Base-by-base conservation (phyloP, 1,140 invertebrate species). In the Phocides pigmalion region DNA sequence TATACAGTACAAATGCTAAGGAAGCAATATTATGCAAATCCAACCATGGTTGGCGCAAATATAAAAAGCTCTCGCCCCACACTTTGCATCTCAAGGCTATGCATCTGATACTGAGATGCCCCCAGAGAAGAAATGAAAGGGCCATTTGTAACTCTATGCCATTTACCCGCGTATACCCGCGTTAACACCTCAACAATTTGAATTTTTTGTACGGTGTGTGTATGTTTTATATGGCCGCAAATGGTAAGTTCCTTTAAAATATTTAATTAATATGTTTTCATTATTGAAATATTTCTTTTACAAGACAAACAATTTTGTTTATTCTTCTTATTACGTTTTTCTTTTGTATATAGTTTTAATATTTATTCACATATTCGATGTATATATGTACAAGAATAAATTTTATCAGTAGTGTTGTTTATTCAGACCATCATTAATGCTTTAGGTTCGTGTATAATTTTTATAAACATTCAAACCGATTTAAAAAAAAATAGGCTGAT, bases 71-170 rank as follows among this genome's bases (percentile, higher is more conserved):
- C 85, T 82, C 77, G 72, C 76, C 79, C 81, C 81, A 72, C 81
- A 88, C 87, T 89, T 90, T 89, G 87, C 84, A 90, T 89, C 83
- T 84, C 84, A 89, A 89, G 87, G 88, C 81, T 79, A 70, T 88
- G 86, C 86, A 90, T 81, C 80, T 81, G 86, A 85, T 89, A 85
- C 86, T 47, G 74, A 71, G 79, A 89, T 86, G 79, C 84, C 83
- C 81, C 82, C 64, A 72, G 79, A 87, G 76, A 87, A 90, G 84
- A 89, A 89, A 82, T 83, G 76, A 82, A 87, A 86, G 82, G 72
- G 78, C 69, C 71, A 87, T 87, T 90, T 87, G 86, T 84, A 88
- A 88, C 87, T 87, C 83, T 81, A 83, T 81, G 82, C 81, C 81
- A 75, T 90, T 84, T 81, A 80, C 74, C 72, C 80, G 72, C 70